Base-by-base conservation (phyloP, 2,888 invertebrate genomes). In the Athetis lepigone region DNA sequence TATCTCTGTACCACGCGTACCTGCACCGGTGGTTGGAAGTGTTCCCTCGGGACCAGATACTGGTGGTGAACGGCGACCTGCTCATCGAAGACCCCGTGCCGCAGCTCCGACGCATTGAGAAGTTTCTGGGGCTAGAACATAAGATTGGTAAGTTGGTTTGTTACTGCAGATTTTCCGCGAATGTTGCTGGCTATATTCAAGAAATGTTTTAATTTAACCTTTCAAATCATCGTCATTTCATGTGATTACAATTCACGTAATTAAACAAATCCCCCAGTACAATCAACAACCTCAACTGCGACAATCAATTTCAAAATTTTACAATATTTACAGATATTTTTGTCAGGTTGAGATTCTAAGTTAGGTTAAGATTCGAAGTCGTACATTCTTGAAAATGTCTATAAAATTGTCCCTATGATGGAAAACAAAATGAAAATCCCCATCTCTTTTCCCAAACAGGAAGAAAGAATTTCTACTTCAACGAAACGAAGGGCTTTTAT, bases 401-500 rank as follows among this genome's bases (percentile, higher is more conserved):
- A n/a, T n/a, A n/a, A n/a, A n/a, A n/a, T n/a, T n/a, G n/a, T n/a
- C n/a, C n/a, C n/a, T n/a, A n/a, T n/a, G n/a, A n/a, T n/a, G n/a
- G 16, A 16, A 39, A 39, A 1, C 13, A 18, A 6, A 3, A 11
- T 56, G 7, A 56, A 33, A 16, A 21, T 37, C 18, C 29, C 16
- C 46, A 54, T 80, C 6, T 63, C 42, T 72, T 69, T 52, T 77
- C 57, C 55, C 45, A 75, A 75, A 88, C 89, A 95, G 97, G 97
- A 57, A 96, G 97, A 82, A 97, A 98, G 89, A 98, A 98, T 92
- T 98, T 99, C 92, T 98, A 99, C 94, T 99, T 98, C 95, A 99
- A 99, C 94, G 97, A 97, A 92, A 98, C 98, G 16, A 98, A 99
- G 92, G 98, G 99, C 66, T 98, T 99, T 95, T 99, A 98, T 93